phyloP scores from a whole-genome alignment of 2,888 invertebrate genomes.

The Orthosia incerta region DNA sequence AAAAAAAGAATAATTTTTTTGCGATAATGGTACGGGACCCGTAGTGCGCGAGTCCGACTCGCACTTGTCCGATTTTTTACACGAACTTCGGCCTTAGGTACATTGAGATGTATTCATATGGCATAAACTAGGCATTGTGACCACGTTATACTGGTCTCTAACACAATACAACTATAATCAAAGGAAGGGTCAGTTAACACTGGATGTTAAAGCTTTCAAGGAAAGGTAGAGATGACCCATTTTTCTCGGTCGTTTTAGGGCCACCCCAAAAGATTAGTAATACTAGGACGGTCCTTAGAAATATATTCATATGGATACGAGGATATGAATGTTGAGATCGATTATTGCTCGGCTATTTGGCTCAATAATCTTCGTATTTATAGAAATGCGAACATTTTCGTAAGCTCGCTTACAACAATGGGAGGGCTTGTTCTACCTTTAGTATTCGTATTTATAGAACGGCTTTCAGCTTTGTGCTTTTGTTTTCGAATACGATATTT shows the following conservation, averaged over 20 bases:
- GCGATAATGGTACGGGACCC: no score
- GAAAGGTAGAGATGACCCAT: slow-evolving; percentile 83
- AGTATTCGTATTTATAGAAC: slow-evolving; percentile 39
- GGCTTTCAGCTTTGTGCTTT: slow-evolving; percentile 42
- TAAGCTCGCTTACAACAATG: slow-evolving; percentile 59
- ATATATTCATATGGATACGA: slow-evolving; percentile 78
- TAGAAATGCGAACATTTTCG: slow-evolving; percentile 64
- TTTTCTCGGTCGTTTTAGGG: slow-evolving; percentile 80
- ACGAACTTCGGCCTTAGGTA: slow-evolving; percentile 81
- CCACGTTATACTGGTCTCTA: slow-evolving; percentile 70
- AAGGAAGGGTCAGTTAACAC: slow-evolving; percentile 60
- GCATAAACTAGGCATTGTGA: slow-evolving; percentile 77
- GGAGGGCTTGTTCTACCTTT: slow-evolving; percentile 27
- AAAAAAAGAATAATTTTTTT: no score
- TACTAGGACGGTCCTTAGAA: slow-evolving; percentile 75
- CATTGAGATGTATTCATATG: slow-evolving; percentile 84
- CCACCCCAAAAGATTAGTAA: slow-evolving; percentile 79
- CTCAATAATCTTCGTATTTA: slow-evolving; percentile 66
- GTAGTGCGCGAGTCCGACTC: no score
- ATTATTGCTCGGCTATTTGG: slow-evolving; percentile 75
- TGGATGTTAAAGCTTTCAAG: slow-evolving; percentile 75
- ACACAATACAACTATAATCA: slow-evolving; percentile 3
- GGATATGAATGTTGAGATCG: slow-evolving; percentile 75
- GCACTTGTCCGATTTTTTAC: no score
- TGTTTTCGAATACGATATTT: slow-evolving; percentile 33